phyloP scores from a whole-genome alignment of 2,797 vertebrate species.

The Australoheros facetus region DNA sequence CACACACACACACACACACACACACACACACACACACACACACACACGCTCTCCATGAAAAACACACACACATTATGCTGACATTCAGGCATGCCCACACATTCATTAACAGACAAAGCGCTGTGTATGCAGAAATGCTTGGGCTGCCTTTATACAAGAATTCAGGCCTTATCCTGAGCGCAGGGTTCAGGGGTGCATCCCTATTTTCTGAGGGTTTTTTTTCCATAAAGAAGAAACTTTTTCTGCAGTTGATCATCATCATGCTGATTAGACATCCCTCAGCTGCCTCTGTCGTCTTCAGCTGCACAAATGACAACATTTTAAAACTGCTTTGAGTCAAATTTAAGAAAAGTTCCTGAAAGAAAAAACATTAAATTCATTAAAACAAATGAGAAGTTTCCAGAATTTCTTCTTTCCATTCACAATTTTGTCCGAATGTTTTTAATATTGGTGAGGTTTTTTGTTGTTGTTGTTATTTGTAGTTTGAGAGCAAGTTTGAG shows the following conservation, averaged over 20 bases:
- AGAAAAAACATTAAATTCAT: too few species aligned
- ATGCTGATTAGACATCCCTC: too few species aligned
- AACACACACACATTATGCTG: slow-evolving; percentile 6
- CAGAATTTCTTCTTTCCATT: too few species aligned
- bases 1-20: slow-evolving; percentile 21
- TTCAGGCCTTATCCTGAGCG: not conserved
- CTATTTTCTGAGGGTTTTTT: not conserved
- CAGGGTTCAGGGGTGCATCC: not conserved
- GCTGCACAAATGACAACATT: not conserved
- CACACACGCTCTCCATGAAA: not conserved
- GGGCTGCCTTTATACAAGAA: slow-evolving; percentile 6
- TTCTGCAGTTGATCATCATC: too few species aligned
- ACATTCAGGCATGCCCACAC: slow-evolving; percentile 39
- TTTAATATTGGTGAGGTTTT: not conserved
- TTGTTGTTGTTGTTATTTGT: too few species aligned
- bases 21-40: not conserved
- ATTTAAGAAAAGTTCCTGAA: too few species aligned
- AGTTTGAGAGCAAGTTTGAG: too few species aligned
- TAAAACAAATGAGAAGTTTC: too few species aligned
- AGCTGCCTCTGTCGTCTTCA: too few species aligned
- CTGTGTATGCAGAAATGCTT: slow-evolving; percentile 15
- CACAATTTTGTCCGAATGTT: not conserved
- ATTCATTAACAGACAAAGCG: slow-evolving; percentile 52
- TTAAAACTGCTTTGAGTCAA: too few species aligned
- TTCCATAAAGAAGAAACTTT: too few species aligned